Conservation (phyloP, 1,140 invertebrate genomes). For the Protaetia brevitarsis region DNA sequence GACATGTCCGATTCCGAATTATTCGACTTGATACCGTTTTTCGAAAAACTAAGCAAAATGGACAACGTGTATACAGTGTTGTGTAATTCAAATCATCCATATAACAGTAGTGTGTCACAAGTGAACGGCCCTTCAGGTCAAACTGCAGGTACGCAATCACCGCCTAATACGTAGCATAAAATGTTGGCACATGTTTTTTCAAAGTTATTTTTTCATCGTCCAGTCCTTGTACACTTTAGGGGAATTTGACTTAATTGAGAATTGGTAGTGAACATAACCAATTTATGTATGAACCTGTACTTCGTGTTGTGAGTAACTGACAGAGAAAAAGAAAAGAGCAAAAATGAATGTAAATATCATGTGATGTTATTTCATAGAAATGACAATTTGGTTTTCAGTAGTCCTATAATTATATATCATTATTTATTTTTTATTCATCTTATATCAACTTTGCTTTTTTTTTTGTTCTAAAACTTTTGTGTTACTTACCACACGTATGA, state of each 20-base stretch:
- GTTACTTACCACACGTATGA: slow-evolving; percentile 2
- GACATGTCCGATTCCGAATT: slow-evolving; percentile 94
- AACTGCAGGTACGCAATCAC: slow-evolving; percentile 26
- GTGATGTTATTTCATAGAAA: neutral
- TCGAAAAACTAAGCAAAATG: slow-evolving; percentile 91
- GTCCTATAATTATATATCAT: neutral
- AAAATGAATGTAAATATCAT: slow-evolving; percentile 10
- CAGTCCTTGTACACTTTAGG: slow-evolving; percentile 24
- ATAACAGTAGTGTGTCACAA: slow-evolving; percentile 52
- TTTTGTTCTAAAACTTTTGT: neutral
- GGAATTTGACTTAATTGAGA: slow-evolving; percentile 24
- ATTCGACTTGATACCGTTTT: slow-evolving; percentile 91
- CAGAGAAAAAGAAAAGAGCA: neutral
- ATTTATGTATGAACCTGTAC: neutral
- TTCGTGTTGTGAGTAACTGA: neutral
- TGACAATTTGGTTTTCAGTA: neutral
- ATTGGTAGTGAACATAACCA: slow-evolving; percentile 12
- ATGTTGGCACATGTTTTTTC: slow-evolving; percentile 24
- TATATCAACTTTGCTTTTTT: neutral
- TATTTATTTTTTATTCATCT: slow-evolving; percentile 11
- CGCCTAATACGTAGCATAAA: slow-evolving; percentile 39
- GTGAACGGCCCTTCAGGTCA: slow-evolving; percentile 36
- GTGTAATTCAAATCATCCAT: slow-evolving; percentile 83
- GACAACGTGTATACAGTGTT: slow-evolving; percentile 91
- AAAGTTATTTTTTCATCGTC: slow-evolving; percentile 27